Base-by-base conservation (phyloP, 2,888 invertebrate genomes). In the Ornithoptera alexandrae region DNA sequence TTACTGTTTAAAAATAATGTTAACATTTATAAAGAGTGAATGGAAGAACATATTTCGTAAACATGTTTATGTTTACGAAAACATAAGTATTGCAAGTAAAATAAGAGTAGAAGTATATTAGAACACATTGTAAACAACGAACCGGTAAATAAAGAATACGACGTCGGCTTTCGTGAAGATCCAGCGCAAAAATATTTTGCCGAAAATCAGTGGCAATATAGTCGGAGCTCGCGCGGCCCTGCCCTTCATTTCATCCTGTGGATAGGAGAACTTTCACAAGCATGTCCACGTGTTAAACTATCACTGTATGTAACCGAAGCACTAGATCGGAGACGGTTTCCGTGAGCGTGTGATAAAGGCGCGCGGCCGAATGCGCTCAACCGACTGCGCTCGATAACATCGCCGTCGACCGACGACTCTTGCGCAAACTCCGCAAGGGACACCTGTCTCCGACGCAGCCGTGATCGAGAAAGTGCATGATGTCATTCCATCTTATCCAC, bases 111-210 rank as follows among this genome's bases (percentile, higher is more conserved):
- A 15, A 46, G 2, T 12, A 46, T 15, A 15, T 46, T 12, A 10
- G 12, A 46, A 46, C 1, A 7, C 17, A 58, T 68, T 50, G 30
- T 58, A 63, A 63, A 50, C n/a, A 20, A 56, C 56, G n/a, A 94
- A 94, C 88, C 95, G 93, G 87, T 94, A 94, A 78, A 94, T 90
- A 79, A 95, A 90, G 79, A 94, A 93, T 82, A 94, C 92, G 70
- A 94, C 84, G 80, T 94, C 94, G 42, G 94, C 93, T 81, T 94
- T 94, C 70, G 93, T 93, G 77, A 94, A 91, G 70, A 95, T 91
- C 95, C 95, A 95, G 74, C 94, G 94, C 66, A 94, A 85, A 62
- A 94, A 83, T 76, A 94, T 87, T 79, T 93, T 93, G 75, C 93
- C 94, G 75, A 94, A 82, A 73, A 93, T 85, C 82, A 88, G 82